Base-by-base conservation (phyloP, 2,113 vertebrate genomes). In the Istiophorus platypterus region DNA sequence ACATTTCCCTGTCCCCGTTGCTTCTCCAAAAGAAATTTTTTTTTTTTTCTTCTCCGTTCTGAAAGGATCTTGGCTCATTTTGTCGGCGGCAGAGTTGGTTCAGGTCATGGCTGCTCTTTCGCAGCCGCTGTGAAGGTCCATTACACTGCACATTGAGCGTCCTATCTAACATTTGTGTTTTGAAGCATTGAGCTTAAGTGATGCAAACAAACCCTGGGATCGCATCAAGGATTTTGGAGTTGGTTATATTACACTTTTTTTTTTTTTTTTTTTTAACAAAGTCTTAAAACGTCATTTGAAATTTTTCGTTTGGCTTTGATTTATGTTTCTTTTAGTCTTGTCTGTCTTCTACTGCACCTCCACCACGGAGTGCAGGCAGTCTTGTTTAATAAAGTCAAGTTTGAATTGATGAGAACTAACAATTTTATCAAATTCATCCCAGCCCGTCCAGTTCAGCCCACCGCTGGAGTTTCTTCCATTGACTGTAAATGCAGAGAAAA, bases 171-270 rank as follows among this genome's bases (percentile, higher is more conserved):
- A 84, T 94, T 94, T 94, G 76, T 91, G 94, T 94, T 94, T 88
- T 93, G 90, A 92, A 82, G 91, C 91, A 94, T 91, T 94, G 78
- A 92, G 73, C 79, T 77, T 88, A 93, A 94, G 91, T 92, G 90
- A 88, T 86, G 93, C 91, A 91, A 86, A 91, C 87, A 71, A 81
- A 85, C 72, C 74, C 65, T 64, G 78, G 82, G 75, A 88, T 87
- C 81, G 76, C 78, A 69, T 61, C 5, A 12, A 69, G 76, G 63
- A 24, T 68, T 59, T 82, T 65, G n/a, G n/a, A 61, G n/a, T 73
- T 47, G 41, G 54, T 71, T 79, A 57, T 57, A 54, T 63, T 18
- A 54, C 31, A 5, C 24, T 29, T 62, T 70, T 78, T 58, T 58
- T n/a, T n/a, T n/a, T n/a, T n/a, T n/a, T n/a, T n/a, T n/a, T n/a